Base-by-base conservation (phyloP, 30 jellyfish, hydroid and myxozoan genomes). In the Chrysaora quinquecirrha region DNA sequence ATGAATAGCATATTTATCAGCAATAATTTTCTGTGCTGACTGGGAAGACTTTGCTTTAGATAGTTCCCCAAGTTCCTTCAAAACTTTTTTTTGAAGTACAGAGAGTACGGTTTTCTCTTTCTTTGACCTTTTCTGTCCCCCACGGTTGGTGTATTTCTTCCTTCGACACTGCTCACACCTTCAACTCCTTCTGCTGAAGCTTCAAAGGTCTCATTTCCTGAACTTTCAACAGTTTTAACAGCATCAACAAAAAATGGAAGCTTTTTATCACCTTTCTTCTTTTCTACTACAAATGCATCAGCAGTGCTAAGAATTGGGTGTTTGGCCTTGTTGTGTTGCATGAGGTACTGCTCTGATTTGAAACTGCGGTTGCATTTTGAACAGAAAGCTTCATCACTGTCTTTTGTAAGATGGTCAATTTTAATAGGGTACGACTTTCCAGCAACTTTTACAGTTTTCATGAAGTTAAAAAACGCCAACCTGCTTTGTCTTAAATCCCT, bases 111-210 rank as follows among this genome's bases (percentile, higher is more conserved):
- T 70, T 70, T 70, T 70, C 82, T 70, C 66, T 70, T 70, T 70
- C 82, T 70, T 70, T 32, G 47, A 70, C 82, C 82, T 38, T 70
- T 38, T 70, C 82, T 70, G 82, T 34, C 67, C 82, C 82, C 82
- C 47, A 54, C 82, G 35, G 35, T 70, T 70, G 82, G 35, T 70
- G 35, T 70, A 32, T 70, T 32, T 70, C 82, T 70, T n/a, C n/a
- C n/a, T n/a, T 70, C 27, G 33, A 35, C 82, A n/a, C 82, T 70
- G 82, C 82, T 1, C 82, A 70, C 82, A 70, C 47, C 70, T 22
- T 70, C 82, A 32, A 70, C 82, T 70, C 47, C 82, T 18, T 70
- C 70, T 70, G 70, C 43, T 0, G 35, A 32, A 70, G 43, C 82
- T 70, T 31, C 82, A 70, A 1, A n/a, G 35, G 71, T 2, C 70